Conservation (phyloP, 1,140 invertebrate genomes). For the Listronotus oregonensis region DNA sequence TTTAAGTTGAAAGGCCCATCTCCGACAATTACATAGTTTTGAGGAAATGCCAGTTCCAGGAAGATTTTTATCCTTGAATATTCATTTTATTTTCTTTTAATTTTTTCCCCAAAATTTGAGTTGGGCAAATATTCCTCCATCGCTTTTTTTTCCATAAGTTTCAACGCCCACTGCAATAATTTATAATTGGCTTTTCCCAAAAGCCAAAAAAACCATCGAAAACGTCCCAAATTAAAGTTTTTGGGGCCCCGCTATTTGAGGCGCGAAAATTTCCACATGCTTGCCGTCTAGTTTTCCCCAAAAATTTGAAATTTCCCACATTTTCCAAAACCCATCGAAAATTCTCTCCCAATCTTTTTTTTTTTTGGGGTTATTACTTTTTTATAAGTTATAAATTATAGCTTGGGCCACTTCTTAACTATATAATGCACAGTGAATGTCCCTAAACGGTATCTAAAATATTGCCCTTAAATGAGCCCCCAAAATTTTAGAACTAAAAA, state of each 20-base stretch:
- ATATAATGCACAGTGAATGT: background rate
- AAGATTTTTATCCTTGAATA: background rate
- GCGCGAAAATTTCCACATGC: no score
- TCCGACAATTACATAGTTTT: no score
- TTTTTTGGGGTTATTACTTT: background rate
- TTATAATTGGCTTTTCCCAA: constrained; percentile 55
- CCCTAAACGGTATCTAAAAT: background rate
- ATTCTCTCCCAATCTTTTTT: background rate
- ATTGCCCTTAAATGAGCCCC: no score
- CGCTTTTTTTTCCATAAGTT: constrained; percentile 51
- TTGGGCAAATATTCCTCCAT: constrained; percentile 40
- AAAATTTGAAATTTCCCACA: constrained; percentile 51
- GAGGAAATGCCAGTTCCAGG: background rate
- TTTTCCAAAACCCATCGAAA: constrained; percentile 36
- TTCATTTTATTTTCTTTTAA: background rate
- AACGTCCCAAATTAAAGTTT: constrained; percentile 56
- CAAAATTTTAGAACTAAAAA: no score
- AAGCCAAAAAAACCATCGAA: constrained; percentile 54
- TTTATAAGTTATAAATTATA: background rate
- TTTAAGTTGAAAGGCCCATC: no score
- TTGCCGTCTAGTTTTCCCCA: constrained; percentile 57
- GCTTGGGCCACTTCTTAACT: background rate
- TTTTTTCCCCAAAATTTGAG: background rate
- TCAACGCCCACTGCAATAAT: constrained; percentile 55
- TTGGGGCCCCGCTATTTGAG: constrained; percentile 51